phyloP scores from a whole-genome alignment of 2,888 invertebrate species.

The Panopea generosa region DNA sequence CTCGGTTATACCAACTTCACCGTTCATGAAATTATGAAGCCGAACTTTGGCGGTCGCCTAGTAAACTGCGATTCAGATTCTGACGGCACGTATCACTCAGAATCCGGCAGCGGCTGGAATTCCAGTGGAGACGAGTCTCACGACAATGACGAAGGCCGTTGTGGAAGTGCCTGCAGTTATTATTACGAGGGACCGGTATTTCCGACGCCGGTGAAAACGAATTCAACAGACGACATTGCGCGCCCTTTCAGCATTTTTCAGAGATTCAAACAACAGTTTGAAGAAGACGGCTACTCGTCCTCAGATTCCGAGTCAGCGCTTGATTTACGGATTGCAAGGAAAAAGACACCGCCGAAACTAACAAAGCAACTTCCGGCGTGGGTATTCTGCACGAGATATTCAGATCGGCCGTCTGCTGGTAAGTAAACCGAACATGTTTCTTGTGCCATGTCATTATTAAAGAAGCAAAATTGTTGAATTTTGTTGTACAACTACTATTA shows the following conservation, averaged over 20 bases:
- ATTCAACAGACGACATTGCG: neutral
- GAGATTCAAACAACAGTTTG: neutral
- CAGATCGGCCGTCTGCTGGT: constrained; percentile 88
- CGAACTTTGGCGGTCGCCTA: constrained; percentile 68
- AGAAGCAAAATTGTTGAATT: no score
- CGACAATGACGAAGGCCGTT: neutral
- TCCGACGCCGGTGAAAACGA: neutral
- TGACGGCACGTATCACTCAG: constrained; percentile 36
- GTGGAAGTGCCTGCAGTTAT: no score
- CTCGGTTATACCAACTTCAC: constrained; percentile 75
- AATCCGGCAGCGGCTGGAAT: constrained; percentile 22
- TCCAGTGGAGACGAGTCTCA: constrained; percentile 44
- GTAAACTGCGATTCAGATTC: constrained; percentile 38
- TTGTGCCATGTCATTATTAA: no score
- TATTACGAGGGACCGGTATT: neutral
- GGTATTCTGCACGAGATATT: constrained; percentile 98
- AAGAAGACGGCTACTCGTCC: constrained; percentile 37
- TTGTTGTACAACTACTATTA: no score
- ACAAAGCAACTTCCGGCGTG: constrained; percentile 90
- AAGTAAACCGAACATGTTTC: no score
- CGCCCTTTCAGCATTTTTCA: neutral
- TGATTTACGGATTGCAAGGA: constrained; percentile 32
- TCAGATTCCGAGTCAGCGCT: constrained; percentile 48
- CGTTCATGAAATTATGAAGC: constrained; percentile 79
- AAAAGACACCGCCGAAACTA: constrained; percentile 52